Evolutionary conservation across 2,888 invertebrate species (phyloP), one percentile per base, ranked within the genome.

Genomic region (Mantis religiosa): DNA sequence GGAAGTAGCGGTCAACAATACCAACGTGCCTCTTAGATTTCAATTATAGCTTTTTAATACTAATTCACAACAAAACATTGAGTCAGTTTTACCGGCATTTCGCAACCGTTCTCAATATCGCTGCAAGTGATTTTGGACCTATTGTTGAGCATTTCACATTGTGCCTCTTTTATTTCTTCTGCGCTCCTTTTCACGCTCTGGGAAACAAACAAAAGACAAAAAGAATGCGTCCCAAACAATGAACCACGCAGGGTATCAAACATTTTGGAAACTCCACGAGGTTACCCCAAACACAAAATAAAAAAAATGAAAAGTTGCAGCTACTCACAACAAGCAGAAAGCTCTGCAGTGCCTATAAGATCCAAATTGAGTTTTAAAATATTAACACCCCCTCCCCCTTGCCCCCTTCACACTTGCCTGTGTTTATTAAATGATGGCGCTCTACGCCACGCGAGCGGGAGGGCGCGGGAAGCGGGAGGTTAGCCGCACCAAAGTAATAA

Each of bases 401-500:
- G 87, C 8, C 81, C 89, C 87, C 84, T 89, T 89, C 89, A 88
- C 89, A 89, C 89, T 89, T 90, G 89, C 54, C 86, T 85, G 89
- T 90, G 90, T 88, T 90, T 90, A 89, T 90, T 90, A 90, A 90
- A 90, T 90, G 90, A 89, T 89, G 88, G 89, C 88, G 87, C 71
- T 71, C 28, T 15, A 30, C 81, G 71, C 25, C 28, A n/a, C 15
- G 14, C 28, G 82, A 34, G 82, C n/a, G 15, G 30, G 82, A 14
- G 15, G n/a, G 87, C 3, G 87, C 41, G 47, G 14, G 83, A 20
- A 84, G 12, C 54, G 47, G 20, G 28, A 25, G 87, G 82, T 54
- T 87, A 47, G 47, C 81, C 47, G 15, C 84, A 82, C 88, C 87
- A 82, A 89, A 89, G 88, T 90, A 90, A 90, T 90, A 90, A 90